Evolutionary conservation across 2,113 vertebrate species (phyloP).

Genomic region (Anseranas semipalmata): DNA sequence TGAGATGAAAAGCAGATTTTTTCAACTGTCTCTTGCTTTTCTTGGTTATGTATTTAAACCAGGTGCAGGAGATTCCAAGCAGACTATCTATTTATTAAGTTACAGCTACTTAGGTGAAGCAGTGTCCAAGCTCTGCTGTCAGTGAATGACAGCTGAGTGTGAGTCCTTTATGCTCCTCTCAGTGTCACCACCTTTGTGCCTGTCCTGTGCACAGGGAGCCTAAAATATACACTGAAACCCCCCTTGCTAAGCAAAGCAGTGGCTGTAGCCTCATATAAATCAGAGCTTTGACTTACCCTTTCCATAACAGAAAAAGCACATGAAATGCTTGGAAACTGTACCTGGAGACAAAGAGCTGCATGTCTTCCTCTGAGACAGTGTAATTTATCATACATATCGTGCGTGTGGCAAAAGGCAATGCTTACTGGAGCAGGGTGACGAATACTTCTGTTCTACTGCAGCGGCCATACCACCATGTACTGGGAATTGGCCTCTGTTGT

Average conservation of each 20-base stretch:
- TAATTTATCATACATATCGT: background rate
- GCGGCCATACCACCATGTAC: fast-evolving
- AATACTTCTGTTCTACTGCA: background rate
- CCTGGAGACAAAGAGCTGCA: fast-evolving
- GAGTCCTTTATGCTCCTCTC: background rate
- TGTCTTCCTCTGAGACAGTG: fast-evolving
- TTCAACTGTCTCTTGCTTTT: background rate
- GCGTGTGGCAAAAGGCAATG: background rate
- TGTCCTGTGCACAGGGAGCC: background rate
- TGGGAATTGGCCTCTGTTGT: fast-evolving
- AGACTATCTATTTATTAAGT: background rate
- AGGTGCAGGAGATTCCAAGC: background rate
- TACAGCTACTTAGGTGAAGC: background rate
- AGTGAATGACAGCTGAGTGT: background rate
- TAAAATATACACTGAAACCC: background rate
- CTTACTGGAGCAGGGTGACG: background rate
- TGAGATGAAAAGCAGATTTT: background rate
- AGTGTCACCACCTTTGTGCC: background rate
- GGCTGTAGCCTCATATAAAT: background rate
- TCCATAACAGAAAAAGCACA: background rate
- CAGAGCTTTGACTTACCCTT: background rate
- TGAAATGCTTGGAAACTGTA: background rate
- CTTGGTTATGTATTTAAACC: background rate
- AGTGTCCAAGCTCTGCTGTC: background rate
- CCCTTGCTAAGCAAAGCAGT: background rate